Evolutionary conservation across 1,140 invertebrate species (phyloP), one percentile per base, ranked within the genome.

Genomic region (Saccostrea echinata): DNA sequence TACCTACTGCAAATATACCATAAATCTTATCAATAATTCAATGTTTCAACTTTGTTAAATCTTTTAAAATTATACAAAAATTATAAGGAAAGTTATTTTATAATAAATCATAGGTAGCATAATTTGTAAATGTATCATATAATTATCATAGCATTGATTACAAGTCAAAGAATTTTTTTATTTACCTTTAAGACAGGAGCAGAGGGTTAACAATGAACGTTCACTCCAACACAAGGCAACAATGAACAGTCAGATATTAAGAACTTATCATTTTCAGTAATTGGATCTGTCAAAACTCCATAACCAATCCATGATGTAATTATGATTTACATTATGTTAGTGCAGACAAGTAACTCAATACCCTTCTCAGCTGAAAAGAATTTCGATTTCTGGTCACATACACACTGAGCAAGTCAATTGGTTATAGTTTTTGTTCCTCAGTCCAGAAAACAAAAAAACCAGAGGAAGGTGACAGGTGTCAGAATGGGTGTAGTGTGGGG

Each of bases 321-420:
- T 76, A 76, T 76, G 68, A 76, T 76, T 76, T 76, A 76, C 68
- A 76, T 76, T 76, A 76, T 76, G 24, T 33, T 76, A 76, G 68
- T 76, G 16, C 68, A 76, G 68, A 11, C 68, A 43, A 33, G 68
- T 30, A 76, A 76, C 68, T 33, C 68, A 76, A 76, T 76, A 76
- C 68, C 68, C 68, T 33, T 76, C 68, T 11, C 27, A 76, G 68
- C 68, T 76, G 68, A 76, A 76, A 76, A 76, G 68, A 76, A 76
- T 76, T 76, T 76, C 24, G 68, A 76, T 76, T 76, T 76, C 27
- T 76, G 68, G 30, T 30, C 24, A 61, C 55, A 61, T n/a, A 13
- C 68, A 76, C 68, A 33, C 68, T 30, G 30, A 33, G 27, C 68
- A 18, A 76, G 68, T 76, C 68, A 76, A 76, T 76, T 76, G 68